These are phyloP conservation scores for Odontomyia ornata DNA, from an alignment of 2,888 invertebrate genomes.

Conservation along the genomic window DNA sequence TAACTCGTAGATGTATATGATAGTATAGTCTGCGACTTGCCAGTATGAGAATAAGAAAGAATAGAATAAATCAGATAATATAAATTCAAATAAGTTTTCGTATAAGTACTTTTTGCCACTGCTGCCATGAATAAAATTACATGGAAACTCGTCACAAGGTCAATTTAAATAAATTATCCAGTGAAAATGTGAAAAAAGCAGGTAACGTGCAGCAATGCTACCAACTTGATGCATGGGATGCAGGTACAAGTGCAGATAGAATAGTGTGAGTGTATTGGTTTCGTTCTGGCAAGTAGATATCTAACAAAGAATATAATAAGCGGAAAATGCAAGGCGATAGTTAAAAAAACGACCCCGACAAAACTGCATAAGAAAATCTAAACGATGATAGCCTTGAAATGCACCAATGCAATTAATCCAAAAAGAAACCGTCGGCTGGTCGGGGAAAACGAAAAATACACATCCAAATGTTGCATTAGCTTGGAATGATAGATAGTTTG, in stretches of 20 bases:
- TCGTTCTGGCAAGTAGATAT: neutral
- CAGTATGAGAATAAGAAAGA: neutral
- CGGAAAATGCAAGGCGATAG: constrained; percentile 5
- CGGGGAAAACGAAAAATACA: neutral
- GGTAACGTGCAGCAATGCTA: neutral
- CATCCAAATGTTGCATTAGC: neutral
- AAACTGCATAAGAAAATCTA: neutral
- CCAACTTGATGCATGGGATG: neutral
- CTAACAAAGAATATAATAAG: neutral
- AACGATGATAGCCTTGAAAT: constrained; percentile 3
- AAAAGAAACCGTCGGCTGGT: neutral
- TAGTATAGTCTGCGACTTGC: too few species aligned
- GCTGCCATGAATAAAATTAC: constrained; percentile 35
- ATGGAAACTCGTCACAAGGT: constrained; percentile 40
- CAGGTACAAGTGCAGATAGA: neutral
- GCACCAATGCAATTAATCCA: constrained; percentile 4
- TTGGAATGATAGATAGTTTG: too few species aligned
- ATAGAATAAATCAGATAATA: constrained; percentile 1
- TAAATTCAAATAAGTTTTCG: constrained; percentile 35
- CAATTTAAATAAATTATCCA: constrained; percentile 41
- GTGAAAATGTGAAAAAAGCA: constrained; percentile 24
- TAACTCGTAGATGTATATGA: too few species aligned
- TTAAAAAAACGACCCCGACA: neutral
- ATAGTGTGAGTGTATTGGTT: neutral
- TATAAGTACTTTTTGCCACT: constrained; percentile 11